Conservation (phyloP, 2,888 invertebrate genomes). For the Uloborus plumipes region DNA sequence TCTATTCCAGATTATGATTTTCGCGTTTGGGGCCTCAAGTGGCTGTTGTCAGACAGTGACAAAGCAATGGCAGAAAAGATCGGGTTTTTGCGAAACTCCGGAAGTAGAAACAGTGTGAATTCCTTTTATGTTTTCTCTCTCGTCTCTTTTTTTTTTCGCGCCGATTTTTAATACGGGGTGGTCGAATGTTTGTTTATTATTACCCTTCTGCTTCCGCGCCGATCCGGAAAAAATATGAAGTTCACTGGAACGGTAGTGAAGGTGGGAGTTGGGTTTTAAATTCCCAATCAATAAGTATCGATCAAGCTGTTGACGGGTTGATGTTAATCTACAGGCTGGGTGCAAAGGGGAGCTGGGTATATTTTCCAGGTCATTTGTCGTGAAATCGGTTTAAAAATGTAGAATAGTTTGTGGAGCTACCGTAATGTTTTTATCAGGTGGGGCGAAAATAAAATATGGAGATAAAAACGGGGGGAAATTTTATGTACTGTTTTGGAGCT, state of each 20-base stretch:
- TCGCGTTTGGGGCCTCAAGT: slow-evolving; percentile 18
- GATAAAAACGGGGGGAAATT: no score
- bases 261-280: no score
- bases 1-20: slow-evolving; percentile 48
- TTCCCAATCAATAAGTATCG: no score
- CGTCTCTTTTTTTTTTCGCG: background rate
- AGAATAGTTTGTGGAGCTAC: no score
- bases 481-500: no score
- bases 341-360: no score
- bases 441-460: no score
- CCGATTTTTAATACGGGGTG: background rate
- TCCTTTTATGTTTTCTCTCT: background rate
- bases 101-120: background rate
- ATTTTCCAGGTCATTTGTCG: no score
- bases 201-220: slow-evolving; percentile 52
- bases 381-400: no score
- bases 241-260: slow-evolving; percentile 6
- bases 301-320: no score
- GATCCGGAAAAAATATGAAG: slow-evolving; percentile 59
- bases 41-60: slow-evolving; percentile 5
- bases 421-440: no score
- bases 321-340: no score
- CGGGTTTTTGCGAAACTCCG: background rate
- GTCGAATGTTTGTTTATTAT: slow-evolving; percentile 39
- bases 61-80: slow-evolving; percentile 1